These are phyloP conservation scores for Sorex maritimensis DNA, from an alignment of 2,797 vertebrate species.

Conservation along the genomic window DNA sequence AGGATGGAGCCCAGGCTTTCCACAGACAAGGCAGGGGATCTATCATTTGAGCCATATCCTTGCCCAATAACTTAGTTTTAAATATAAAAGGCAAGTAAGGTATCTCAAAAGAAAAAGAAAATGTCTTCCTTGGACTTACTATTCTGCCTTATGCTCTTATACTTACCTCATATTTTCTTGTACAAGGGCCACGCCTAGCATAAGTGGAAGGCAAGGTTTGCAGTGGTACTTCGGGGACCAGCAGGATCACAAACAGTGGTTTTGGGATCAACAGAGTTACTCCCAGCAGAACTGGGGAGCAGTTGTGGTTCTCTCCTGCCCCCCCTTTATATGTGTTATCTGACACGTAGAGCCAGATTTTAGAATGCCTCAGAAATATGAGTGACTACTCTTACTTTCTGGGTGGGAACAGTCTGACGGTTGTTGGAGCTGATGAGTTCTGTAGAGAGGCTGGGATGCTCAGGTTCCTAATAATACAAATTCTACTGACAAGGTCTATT, in stretches of 20 bases:
- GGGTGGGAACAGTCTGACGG: background rate
- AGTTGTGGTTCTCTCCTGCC: no score
- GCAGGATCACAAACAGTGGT: no score
- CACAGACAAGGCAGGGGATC: no score
- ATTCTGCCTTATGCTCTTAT: background rate
- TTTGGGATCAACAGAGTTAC: no score
- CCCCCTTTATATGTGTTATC: background rate
- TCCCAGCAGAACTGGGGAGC: no score
- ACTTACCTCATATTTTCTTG: background rate
- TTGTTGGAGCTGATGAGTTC: background rate
- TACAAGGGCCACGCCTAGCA: no score
- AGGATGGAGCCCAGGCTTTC: no score
- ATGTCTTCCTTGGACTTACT: background rate
- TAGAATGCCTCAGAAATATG: background rate
- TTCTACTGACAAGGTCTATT: background rate
- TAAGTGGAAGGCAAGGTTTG: no score
- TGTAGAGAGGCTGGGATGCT: background rate
- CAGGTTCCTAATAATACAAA: background rate
- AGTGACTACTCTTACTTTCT: background rate
- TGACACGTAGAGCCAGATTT: background rate
- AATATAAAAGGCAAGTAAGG: slow-evolving; percentile 3
- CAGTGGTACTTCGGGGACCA: no score
- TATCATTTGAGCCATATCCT: no score
- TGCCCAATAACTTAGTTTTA: background rate
- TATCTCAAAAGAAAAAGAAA: background rate